Evolutionary conservation across 2,888 invertebrate genomes (phyloP).

Genomic region (Dicyrtoma fusca): DNA sequence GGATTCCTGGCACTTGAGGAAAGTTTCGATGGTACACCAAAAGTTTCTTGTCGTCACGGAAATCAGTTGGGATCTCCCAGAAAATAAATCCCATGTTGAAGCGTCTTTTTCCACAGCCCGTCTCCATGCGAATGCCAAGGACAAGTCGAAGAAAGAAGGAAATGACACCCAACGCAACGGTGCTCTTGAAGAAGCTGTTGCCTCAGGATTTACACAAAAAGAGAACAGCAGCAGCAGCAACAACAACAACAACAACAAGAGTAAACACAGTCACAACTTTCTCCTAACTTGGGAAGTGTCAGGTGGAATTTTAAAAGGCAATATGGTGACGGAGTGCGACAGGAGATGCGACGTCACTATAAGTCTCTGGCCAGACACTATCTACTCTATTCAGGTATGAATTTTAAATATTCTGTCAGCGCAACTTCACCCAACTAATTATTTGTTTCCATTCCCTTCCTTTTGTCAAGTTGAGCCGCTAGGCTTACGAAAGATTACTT

Average conservation of each 20-base stretch:
- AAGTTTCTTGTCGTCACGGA: conserved; percentile 71
- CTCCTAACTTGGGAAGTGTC: conserved; percentile 83
- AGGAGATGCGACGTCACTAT: conserved; percentile 67
- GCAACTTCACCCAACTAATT: conserved; percentile 21
- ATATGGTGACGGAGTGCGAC: conserved; percentile 78
- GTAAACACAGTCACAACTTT: conserved; percentile 63
- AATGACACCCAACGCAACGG: neutral
- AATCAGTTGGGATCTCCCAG: conserved; percentile 70
- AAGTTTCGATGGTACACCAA: conserved; percentile 73
- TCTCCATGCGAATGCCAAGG: neutral
- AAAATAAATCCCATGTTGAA: conserved; percentile 25
- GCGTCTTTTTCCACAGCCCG: neutral
- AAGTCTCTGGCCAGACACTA: conserved; percentile 78
- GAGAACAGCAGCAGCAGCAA: neutral
- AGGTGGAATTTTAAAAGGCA: conserved; percentile 78
- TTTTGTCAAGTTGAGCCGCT: conserved; percentile 21
- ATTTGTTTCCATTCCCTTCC: conserved; percentile 24
- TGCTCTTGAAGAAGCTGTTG: neutral
- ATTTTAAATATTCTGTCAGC: conserved; percentile 15
- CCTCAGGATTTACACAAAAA: neutral
- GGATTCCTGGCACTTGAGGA: conserved; percentile 66
- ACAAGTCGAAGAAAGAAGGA: neutral
- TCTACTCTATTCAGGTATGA: conserved; percentile 77
- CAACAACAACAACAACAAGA: conserved; percentile 6
- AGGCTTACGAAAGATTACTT: conserved; percentile 25